Evolutionary conservation across 1,140 invertebrate species (phyloP).

Genomic region (Gonatopus flavifemur): DNA sequence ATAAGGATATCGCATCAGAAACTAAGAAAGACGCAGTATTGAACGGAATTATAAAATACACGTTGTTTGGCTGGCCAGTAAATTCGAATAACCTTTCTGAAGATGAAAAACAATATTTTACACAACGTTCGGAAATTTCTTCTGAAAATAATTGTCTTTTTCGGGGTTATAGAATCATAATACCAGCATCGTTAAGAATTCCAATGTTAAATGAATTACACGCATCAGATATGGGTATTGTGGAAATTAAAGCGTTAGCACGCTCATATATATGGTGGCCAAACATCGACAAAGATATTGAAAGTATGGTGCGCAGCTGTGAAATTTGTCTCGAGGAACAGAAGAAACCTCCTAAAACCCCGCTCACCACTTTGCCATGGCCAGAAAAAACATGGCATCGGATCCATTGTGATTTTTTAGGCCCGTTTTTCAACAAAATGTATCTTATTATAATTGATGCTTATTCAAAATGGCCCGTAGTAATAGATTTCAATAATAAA

Average conservation of each 20-base stretch:
- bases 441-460: neutral
- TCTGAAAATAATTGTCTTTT: constrained; percentile 23
- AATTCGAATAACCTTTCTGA: neutral
- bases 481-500: neutral
- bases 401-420: constrained; percentile 10
- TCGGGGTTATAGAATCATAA: constrained; percentile 34
- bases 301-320: constrained; percentile 24
- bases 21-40: neutral
- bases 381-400: neutral
- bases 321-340: constrained; percentile 27
- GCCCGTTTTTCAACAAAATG: neutral
- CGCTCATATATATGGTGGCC: constrained; percentile 53
- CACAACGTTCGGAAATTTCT: neutral
- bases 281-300: constrained; percentile 49
- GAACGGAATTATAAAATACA: neutral
- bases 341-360: constrained; percentile 3
- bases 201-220: constrained; percentile 45
- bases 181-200: constrained; percentile 25
- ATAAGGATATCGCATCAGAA: neutral
- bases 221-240: constrained; percentile 47
- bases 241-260: constrained; percentile 49
- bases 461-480: neutral
- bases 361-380: constrained; percentile 3
- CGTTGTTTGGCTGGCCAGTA: constrained; percentile 25
- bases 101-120: neutral